Percentiles rank a stretch among this genome's conserved stretches.
phyloP scores from a whole-genome alignment of 2,888 invertebrate species.

The Eulithis prunata region DNA sequence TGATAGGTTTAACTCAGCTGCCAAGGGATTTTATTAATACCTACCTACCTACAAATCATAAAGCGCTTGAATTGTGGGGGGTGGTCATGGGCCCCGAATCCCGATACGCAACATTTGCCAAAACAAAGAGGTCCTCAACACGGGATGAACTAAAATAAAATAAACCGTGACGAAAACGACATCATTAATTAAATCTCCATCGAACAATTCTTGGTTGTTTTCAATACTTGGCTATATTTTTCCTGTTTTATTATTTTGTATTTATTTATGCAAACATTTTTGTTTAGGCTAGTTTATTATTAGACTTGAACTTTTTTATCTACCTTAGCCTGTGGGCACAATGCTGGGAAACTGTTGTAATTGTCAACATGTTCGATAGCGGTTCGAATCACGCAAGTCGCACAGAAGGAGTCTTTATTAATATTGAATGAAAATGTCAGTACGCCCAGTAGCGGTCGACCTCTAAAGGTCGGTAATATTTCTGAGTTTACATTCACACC shows the following conservation, averaged over 20 bases:
- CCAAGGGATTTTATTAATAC: too few relatives aligned
- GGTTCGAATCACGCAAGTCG: slow-evolving; percentile 21
- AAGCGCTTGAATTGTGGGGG: too few relatives aligned
- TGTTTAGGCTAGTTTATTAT: too few relatives aligned
- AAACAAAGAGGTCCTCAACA: neutral
- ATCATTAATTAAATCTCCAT: neutral
- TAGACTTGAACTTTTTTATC: neutral
- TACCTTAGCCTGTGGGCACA: neutral
- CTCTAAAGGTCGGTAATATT: slow-evolving; percentile 32
- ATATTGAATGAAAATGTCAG: slow-evolving; percentile 27
- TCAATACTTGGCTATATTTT: neutral
- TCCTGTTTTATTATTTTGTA: too few relatives aligned
- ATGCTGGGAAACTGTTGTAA: neutral
- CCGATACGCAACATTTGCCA: too few relatives aligned
- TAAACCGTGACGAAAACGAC: neutral
- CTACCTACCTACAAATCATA: too few relatives aligned
- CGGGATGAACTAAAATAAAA: neutral
- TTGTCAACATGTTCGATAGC: neutral
- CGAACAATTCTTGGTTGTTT: slow-evolving; percentile 2
- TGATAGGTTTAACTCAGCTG: too few relatives aligned
- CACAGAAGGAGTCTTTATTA: slow-evolving; percentile 20
- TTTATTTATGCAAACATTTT: too few relatives aligned
- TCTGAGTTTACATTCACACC: slow-evolving; percentile 2
- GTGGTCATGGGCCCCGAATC: too few relatives aligned
- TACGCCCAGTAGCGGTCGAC: slow-evolving; percentile 25